phyloP scores from a whole-genome alignment of 2,888 invertebrate species.

The Caenorhabditis sp. region DNA sequence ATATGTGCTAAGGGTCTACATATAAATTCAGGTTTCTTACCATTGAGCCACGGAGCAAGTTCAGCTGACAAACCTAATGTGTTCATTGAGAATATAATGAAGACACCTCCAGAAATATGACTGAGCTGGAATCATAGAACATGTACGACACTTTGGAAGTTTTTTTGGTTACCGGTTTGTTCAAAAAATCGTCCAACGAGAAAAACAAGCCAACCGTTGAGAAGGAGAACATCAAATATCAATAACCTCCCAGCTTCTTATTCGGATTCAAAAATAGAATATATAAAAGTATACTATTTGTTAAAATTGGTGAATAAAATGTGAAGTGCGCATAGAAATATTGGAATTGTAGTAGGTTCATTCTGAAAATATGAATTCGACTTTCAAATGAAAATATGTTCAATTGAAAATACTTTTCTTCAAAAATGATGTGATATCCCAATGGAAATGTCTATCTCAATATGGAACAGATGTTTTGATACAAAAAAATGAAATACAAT shows the following conservation, averaged over 20 bases:
- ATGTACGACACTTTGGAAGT: neutral
- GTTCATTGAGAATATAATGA: neutral
- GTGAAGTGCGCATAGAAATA: neutral
- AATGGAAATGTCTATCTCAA: too few relatives aligned
- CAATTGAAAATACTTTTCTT: too few relatives aligned
- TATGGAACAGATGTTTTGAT: too few relatives aligned
- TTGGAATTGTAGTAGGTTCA: too few relatives aligned
- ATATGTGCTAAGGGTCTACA: neutral
- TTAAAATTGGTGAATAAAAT: neutral
- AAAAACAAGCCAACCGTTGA: conserved; percentile 16
- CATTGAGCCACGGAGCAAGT: conserved; percentile 22
- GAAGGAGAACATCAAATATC: conserved; percentile 32
- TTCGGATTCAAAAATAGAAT: neutral
- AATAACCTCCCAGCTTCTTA: conserved; percentile 22
- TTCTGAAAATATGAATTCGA: too few relatives aligned
- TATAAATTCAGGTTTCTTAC: conserved; percentile 6
- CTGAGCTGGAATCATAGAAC: conserved; percentile 3
- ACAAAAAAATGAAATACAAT: too few relatives aligned
- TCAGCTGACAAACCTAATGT: neutral
- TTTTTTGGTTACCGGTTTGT: conserved; percentile 18
- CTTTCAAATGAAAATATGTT: too few relatives aligned
- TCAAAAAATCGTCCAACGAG: conserved; percentile 12
- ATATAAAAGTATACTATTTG: neutral
- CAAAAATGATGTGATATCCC: too few relatives aligned
- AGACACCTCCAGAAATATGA: conserved; percentile 4